Base-by-base conservation (phyloP, 2,888 invertebrate genomes). In the Hecatera dysodea region DNA sequence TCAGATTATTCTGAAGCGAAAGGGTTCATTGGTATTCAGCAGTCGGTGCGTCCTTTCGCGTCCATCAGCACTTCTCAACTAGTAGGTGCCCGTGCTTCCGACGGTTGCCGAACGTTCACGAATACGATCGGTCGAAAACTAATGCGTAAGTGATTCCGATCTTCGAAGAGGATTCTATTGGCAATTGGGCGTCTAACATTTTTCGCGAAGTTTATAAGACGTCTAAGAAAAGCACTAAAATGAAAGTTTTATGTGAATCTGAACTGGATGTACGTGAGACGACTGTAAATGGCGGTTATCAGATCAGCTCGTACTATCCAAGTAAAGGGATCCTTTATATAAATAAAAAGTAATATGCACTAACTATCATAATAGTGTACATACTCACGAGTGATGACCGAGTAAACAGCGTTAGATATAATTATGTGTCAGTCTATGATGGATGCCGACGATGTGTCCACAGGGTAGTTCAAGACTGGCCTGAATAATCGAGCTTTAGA, bases 21-120 rank as follows among this genome's bases (percentile, higher is more conserved):
- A 61, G 36, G 44, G 24, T 57, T 78, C 72, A 83, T 83, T 83
- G 53, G 73, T 83, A 85, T 83, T 80, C 83, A 66, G 55, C 6
- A 22, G 44, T 48, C 36, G 15, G 27, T 68, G 67, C 55, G 69
- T 72, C 67, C 67, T 75, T 71, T 75, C 57, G 60, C 50, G 59
- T 80, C 75, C 71, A 73, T 80, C 75, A 75, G 72, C 66, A 70
- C 67, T 77, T 75, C 74, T 82, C 68, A 78, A 80, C 72, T 78
- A 24, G 78, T 78, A 24, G 78, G 83, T 78, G 72, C 73, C 68
- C 77, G 75, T 56, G 80, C 67, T 80, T 78, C 75, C 81, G 73
- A 78, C 53, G 24, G 11, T 29, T 11, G 56, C 61, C 69, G 70
- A 72, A 82, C 52, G 60, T 57, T 67, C 53, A 62, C 69, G 42